Conservation (phyloP, 1,140 invertebrate genomes). For the Zaprionus kolodkinae region DNA sequence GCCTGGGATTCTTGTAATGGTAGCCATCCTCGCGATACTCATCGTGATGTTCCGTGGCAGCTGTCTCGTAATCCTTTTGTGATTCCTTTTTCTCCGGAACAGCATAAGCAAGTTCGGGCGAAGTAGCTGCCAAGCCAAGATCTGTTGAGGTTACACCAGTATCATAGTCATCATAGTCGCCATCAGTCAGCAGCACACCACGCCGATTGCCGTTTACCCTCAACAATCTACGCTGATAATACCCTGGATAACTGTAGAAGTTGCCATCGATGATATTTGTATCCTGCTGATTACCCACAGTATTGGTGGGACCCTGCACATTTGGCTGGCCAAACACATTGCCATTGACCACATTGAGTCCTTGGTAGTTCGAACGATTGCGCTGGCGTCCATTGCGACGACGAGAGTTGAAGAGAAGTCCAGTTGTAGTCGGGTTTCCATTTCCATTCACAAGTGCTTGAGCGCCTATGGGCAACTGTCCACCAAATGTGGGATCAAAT, state of each 20-base stretch:
- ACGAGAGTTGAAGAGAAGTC: slow-evolving; percentile 15
- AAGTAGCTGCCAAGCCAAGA: slow-evolving; percentile 53
- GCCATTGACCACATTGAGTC: slow-evolving; percentile 63
- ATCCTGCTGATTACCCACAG: slow-evolving; percentile 66
- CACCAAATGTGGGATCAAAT: slow-evolving; percentile 15
- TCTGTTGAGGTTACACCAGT: slow-evolving; percentile 17
- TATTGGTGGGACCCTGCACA: slow-evolving; percentile 52
- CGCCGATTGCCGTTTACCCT: slow-evolving; percentile 54
- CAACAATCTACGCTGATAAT: slow-evolving; percentile 25
- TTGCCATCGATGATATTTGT: slow-evolving; percentile 72
- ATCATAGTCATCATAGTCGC: slow-evolving; percentile 60
- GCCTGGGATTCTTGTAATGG: slow-evolving; percentile 65
- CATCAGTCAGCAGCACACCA: slow-evolving; percentile 41
- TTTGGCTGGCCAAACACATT: slow-evolving; percentile 64
- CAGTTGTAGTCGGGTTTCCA: slow-evolving; percentile 21
- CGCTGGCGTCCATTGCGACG: slow-evolving; percentile 44
- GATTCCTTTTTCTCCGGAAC: slow-evolving; percentile 23
- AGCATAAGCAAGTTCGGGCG: slow-evolving; percentile 43
- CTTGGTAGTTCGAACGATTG: slow-evolving; percentile 73
- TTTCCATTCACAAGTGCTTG: not conserved
- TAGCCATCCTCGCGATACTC: slow-evolving; percentile 68
- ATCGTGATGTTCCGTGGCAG: slow-evolving; percentile 53
- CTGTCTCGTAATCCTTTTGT: slow-evolving; percentile 30
- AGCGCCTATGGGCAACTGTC: slow-evolving; percentile 9
- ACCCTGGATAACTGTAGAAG: slow-evolving; percentile 55